Evolutionary conservation across 2,888 invertebrate genomes (phyloP).

Genomic region (Tachystola acroxantha): DNA sequence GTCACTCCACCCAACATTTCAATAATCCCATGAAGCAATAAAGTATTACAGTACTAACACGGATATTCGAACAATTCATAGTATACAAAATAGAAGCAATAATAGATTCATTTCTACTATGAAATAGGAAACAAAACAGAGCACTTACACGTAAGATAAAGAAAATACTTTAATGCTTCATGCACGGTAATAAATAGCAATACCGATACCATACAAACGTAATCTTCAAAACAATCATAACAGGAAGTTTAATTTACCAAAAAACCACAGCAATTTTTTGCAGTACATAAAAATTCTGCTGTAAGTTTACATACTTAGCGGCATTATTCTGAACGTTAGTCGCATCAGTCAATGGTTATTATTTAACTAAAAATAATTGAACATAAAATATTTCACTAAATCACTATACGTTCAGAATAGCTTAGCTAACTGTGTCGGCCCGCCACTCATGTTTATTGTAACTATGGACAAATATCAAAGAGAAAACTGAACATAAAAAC

Average conservation of each 20-base stretch:
- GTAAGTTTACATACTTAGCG: constrained; percentile 47
- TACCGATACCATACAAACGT: constrained; percentile 56
- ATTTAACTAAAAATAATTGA: constrained; percentile 53
- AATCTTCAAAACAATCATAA: constrained; percentile 44
- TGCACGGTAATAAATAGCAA: constrained; percentile 49
- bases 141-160: constrained; percentile 12
- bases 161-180: constrained; percentile 75
- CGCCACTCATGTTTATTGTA: too few species aligned
- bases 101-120: constrained; percentile 69
- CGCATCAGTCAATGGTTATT: constrained; percentile 47
- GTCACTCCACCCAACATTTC: constrained; percentile 65
- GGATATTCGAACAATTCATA: constrained; percentile 53
- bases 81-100: constrained; percentile 58
- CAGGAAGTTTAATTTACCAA: constrained; percentile 31
- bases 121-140: constrained; percentile 38
- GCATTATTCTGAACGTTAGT: constrained; percentile 44
- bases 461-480: too few species aligned
- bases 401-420: constrained; percentile 17
- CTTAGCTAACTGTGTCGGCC: too few species aligned
- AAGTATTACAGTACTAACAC: constrained; percentile 73
- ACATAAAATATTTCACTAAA: constrained; percentile 58
- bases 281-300: constrained; percentile 60
- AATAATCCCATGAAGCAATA: constrained; percentile 74
- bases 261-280: constrained; percentile 62
- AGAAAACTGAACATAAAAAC: too few species aligned